Conservation (phyloP, 2,797 vertebrate species). For the Sparidentex hasta region DNA sequence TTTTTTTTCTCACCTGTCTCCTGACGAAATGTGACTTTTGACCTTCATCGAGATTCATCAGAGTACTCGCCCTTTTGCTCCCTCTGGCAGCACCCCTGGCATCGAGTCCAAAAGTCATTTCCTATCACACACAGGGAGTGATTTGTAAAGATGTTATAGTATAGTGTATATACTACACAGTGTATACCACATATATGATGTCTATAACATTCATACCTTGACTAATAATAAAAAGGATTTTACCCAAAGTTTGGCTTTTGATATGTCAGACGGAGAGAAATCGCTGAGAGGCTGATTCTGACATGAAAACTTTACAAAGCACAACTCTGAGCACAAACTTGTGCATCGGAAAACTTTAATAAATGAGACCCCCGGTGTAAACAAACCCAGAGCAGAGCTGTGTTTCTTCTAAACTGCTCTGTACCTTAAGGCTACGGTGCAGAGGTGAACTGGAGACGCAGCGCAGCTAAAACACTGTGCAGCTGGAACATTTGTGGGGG, state of each 20-base stretch:
- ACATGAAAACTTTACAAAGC: slow-evolving; percentile 51
- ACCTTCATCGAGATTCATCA: slow-evolving; percentile 8
- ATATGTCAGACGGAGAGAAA: slow-evolving; percentile 35
- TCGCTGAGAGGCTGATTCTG: slow-evolving; percentile 23
- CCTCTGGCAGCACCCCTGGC: background rate
- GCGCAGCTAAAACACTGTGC: background rate
- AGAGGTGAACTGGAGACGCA: background rate
- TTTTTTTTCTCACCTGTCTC: slow-evolving; percentile 2
- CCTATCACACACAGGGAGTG: slow-evolving; percentile 13
- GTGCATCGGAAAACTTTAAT: slow-evolving; percentile 57
- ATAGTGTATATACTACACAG: slow-evolving; percentile 57
- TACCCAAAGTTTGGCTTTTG: slow-evolving; percentile 50
- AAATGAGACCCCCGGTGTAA: slow-evolving; percentile 69
- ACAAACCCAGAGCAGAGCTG: slow-evolving; percentile 33
- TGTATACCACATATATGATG: slow-evolving; percentile 61
- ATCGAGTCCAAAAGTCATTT: background rate
- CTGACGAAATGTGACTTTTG: slow-evolving; percentile 15
- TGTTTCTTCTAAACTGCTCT: slow-evolving; percentile 47
- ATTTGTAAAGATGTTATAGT: slow-evolving; percentile 54
- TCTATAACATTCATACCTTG: slow-evolving; percentile 54
- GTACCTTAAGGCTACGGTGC: slow-evolving; percentile 19
- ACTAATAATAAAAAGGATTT: slow-evolving; percentile 55
- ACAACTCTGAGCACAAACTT: slow-evolving; percentile 50
- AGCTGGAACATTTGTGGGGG: background rate
- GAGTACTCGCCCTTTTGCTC: background rate